A percentile compares a stretch with the other conserved stretches of the same genome.
phyloP scores from a whole-genome alignment of 1,140 invertebrate species.

The Lanistes nyassanus region DNA sequence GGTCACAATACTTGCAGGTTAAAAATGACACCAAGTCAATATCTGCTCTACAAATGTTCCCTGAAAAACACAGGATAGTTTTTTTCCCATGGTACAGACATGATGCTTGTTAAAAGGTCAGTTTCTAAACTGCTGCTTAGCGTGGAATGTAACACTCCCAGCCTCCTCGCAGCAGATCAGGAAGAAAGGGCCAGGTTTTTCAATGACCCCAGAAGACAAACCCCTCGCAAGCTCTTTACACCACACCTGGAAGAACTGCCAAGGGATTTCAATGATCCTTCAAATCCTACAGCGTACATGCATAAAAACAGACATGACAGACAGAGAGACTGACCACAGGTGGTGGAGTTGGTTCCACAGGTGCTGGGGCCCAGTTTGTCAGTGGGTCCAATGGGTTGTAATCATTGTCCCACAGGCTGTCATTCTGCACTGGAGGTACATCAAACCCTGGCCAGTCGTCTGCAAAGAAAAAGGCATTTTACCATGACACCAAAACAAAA shows the following conservation, averaged over 20 bases:
- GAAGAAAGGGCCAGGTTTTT: neutral
- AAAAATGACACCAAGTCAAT: too few relatives aligned
- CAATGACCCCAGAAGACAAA: neutral
- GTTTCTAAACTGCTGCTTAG: too few relatives aligned
- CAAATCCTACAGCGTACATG: too few relatives aligned
- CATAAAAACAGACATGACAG: too few relatives aligned
- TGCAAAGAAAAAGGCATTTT: neutral
- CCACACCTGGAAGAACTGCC: too few relatives aligned
- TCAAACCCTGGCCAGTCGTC: conserved; percentile 65
- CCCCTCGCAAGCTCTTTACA: neutral
- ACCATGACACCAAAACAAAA: too few relatives aligned
- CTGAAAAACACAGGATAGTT: too few relatives aligned
- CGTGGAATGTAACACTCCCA: too few relatives aligned
- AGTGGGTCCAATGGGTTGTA: conserved; percentile 50
- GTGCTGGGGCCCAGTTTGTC: conserved; percentile 43
- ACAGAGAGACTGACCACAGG: conserved; percentile 23
- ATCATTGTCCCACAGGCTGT: conserved; percentile 59
- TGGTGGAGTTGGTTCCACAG: conserved; percentile 37
- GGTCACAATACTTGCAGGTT: too few relatives aligned
- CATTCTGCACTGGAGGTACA: conserved; percentile 50
- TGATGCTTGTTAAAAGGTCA: too few relatives aligned
- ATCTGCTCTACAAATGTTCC: too few relatives aligned
- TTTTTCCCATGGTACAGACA: too few relatives aligned
- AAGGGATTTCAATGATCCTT: neutral
- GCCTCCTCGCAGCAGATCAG: neutral